Percentiles rank a stretch among this genome's conserved stretches.
These are phyloP conservation scores for Gymnopithys bicolor DNA, from an alignment of 2,797 vertebrate genomes.

Conservation along the genomic window DNA sequence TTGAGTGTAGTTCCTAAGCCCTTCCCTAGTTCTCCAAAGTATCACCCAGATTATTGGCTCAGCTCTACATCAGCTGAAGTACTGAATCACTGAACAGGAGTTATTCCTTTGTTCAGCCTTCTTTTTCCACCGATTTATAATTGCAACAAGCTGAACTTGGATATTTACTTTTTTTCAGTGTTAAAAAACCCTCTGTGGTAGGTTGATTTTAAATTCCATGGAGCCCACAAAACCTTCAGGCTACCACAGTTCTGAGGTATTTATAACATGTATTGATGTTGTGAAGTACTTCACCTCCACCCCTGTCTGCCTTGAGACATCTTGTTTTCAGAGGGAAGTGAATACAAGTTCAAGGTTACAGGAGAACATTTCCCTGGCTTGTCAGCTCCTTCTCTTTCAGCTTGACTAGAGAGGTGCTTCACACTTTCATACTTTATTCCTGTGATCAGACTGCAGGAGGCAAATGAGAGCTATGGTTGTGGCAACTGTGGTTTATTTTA, in stretches of 20 bases:
- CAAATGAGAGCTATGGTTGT: constrained; percentile 35
- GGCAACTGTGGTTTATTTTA: constrained; percentile 50
- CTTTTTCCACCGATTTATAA: constrained; percentile 16
- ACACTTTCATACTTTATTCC: constrained; percentile 64
- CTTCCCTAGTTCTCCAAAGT: neutral
- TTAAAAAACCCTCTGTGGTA: constrained; percentile 1
- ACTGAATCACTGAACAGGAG: constrained; percentile 23
- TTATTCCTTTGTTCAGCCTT: constrained; percentile 27
- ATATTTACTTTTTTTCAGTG: neutral
- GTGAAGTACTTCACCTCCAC: constrained; percentile 56
- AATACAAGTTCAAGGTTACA: constrained; percentile 74
- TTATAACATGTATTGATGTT: constrained; percentile 73
- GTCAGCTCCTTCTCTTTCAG: constrained; percentile 71
- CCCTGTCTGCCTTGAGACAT: constrained; percentile 70
- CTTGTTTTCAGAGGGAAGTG: constrained; percentile 72
- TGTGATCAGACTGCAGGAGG: constrained; percentile 72
- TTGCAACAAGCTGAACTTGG: constrained; percentile 36
- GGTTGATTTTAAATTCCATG: constrained; percentile 60
- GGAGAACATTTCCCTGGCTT: constrained; percentile 70
- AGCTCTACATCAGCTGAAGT: neutral
- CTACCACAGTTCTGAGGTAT: constrained; percentile 68
- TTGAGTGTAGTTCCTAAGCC: neutral
- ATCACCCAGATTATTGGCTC: constrained; percentile 10
- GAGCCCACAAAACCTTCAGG: constrained; percentile 68
- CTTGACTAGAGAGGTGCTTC: constrained; percentile 61